Evolutionary conservation across 1,140 invertebrate species (phyloP), one percentile per base, ranked within the genome.

Genomic region (Papilio xuthus): DNA sequence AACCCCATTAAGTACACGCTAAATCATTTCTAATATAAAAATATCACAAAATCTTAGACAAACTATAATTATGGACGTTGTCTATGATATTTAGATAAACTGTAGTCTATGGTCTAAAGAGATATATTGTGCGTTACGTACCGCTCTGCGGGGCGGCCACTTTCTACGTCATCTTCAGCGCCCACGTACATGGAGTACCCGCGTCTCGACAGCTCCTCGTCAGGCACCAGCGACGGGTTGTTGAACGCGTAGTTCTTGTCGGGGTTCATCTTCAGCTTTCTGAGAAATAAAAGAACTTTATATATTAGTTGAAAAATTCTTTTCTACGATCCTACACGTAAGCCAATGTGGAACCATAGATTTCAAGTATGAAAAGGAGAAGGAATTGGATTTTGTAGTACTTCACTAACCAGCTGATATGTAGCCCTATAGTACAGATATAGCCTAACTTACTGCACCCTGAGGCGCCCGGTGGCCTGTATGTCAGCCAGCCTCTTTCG

Each of bases 171-270:
- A 0, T 85, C 85, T 0, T 86, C 86, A 1, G 80, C 50, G 13
- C 77, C 79, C 82, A 87, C 83, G 85, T 93, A 93, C 92, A 93
- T 93, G 82, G 92, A 91, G 88, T 88, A 93, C 7, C 92, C 92
- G 42, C 92, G 89, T 4, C 88, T 82, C 26, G 91, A 86, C 78
- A 93, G 80, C 84, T 93, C 92, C 85, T 93, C 92, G 28, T 93
- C 90, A 20, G 92, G 91, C 6, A 83, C 72, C 20, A 93, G 77
- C 13, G 80, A 84, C 0, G 92, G 92, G 83, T 92, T 93, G 79
- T 90, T 88, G 87, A 92, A 93, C 4, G 92, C 91, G 85, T 92
- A 88, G 83, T 92, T 90, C 77, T 85, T 86, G 71, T 90, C 91
- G 0, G 82, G 42, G 60, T 86, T 86, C 86, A 92, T 89, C 72